A percentile compares a stretch with the other conserved stretches of the same genome.
phyloP scores from a whole-genome alignment of 2,797 vertebrate species.

The Sebastes hubbsi region DNA sequence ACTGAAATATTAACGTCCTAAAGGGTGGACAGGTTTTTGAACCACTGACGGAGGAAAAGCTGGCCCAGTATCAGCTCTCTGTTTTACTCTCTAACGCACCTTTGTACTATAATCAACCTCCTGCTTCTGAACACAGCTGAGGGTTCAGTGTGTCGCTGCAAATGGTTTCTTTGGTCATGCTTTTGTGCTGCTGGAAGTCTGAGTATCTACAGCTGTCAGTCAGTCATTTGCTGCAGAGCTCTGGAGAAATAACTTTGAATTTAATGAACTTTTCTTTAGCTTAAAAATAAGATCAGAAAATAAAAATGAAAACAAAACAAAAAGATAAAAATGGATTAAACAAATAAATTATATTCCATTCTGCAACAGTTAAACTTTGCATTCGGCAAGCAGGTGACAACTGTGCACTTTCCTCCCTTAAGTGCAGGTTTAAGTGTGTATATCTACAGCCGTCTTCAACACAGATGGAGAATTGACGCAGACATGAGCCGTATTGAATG shows the following conservation, averaged over 20 bases:
- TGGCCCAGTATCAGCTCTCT: background rate
- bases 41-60: conserved; percentile 3
- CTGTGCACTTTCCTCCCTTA: background rate
- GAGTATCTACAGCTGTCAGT: conserved; percentile 5
- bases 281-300: background rate
- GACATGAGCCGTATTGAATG: conserved; percentile 10
- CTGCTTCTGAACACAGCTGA: background rate
- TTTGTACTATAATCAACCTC: background rate
- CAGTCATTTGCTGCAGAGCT: background rate
- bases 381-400: background rate
- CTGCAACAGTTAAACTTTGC: background rate
- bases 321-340: background rate
- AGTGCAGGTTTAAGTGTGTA: background rate
- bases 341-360: background rate
- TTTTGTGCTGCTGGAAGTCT: background rate
- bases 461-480: conserved; percentile 40
- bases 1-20: conserved; percentile 54
- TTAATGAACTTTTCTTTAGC: background rate
- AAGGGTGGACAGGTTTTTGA: conserved; percentile 4
- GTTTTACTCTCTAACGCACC: background rate
- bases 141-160: background rate
- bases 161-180: conserved; percentile 22
- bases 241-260: background rate
- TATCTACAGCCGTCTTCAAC: background rate
- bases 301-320: background rate